These are phyloP conservation scores for Noctuana brunneofusca DNA, from an alignment of 2,888 invertebrate genomes.

Conservation along the genomic window DNA sequence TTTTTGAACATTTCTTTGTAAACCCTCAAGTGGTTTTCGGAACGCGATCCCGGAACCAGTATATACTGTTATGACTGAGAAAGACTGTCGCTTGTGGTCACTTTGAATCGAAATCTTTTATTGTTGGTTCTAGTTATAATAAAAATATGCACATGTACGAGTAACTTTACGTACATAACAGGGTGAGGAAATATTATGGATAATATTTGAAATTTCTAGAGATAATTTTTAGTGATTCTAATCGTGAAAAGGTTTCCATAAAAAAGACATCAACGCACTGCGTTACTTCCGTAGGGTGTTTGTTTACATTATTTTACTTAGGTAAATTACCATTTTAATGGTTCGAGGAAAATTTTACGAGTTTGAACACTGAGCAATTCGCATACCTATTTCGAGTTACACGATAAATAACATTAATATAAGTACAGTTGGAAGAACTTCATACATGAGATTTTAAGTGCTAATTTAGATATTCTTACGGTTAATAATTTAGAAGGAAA, in stretches of 20 bases:
- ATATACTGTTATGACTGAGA: slow-evolving; percentile 21
- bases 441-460: not conserved
- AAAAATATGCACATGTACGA: not conserved
- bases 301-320: not conserved
- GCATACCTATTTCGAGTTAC: not conserved
- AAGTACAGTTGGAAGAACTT: not conserved
- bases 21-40: slow-evolving; percentile 33
- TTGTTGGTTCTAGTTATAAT: not conserved
- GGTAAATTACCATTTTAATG: not conserved
- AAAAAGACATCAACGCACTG: slow-evolving; percentile 20
- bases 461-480: not conserved
- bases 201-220: too few species aligned
- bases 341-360: not conserved
- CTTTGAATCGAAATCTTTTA: slow-evolving; percentile 14
- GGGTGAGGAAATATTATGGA: too few species aligned
- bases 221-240: too few species aligned
- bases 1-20: slow-evolving; percentile 48
- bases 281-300: not conserved
- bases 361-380: not conserved
- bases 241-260: not conserved
- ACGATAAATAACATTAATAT: not conserved
- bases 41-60: slow-evolving; percentile 35
- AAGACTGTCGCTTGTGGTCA: slow-evolving; percentile 6
- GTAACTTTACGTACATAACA: too few species aligned
- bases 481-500: not conserved